phyloP scores from a whole-genome alignment of 2,888 invertebrate genomes.

The Mycalesis mineus region DNA sequence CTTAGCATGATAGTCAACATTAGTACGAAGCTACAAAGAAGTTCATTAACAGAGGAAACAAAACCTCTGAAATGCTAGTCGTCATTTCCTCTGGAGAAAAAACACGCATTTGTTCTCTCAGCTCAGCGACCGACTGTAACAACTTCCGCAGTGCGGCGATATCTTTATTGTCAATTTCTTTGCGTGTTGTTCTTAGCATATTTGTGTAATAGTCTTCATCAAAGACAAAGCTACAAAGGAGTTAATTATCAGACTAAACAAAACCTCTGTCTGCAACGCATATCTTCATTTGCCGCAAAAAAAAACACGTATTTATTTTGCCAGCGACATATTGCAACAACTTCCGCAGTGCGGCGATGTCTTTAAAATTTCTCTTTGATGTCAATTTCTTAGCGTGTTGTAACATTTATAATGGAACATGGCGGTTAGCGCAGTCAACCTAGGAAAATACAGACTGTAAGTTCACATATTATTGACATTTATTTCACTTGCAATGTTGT shows the following conservation, averaged over 20 bases:
- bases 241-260: conserved; percentile 15
- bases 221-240: conserved; percentile 14
- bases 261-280: background rate
- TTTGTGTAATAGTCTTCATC: too few relatives aligned
- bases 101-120: conserved; percentile 8
- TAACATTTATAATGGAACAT: background rate
- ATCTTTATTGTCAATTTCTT: conserved; percentile 5
- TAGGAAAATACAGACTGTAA: too few relatives aligned
- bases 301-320: conserved; percentile 11
- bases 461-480: too few relatives aligned
- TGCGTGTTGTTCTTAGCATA: background rate
- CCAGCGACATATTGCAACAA: background rate
- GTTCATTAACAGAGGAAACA: conserved; percentile 14
- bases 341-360: background rate
- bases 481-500: too few relatives aligned
- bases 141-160: background rate
- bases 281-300: conserved; percentile 11
- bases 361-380: conserved; percentile 6
- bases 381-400: background rate
- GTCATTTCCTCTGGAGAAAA: conserved; percentile 1
- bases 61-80: background rate
- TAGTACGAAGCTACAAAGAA: conserved; percentile 10
- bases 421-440: too few relatives aligned
- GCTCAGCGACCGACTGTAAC: background rate
- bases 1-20: too few relatives aligned